Conservation (phyloP, 2,797 vertebrate species). For the Neomorphus geoffroyi region DNA sequence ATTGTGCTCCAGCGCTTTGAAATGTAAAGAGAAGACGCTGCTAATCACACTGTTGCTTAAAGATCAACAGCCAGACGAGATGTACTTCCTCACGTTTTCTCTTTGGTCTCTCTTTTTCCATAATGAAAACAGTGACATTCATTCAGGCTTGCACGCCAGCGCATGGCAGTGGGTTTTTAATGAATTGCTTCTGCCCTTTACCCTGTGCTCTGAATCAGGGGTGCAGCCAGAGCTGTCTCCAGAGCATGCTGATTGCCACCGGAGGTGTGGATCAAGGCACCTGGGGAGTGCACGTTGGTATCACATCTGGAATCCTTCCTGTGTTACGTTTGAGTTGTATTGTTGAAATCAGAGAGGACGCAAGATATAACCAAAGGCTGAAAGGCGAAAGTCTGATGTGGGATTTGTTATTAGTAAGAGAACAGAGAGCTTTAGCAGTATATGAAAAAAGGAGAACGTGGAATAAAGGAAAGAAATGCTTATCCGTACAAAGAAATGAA, state of each 20-base stretch:
- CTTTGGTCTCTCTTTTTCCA: constrained; percentile 39
- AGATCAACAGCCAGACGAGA: constrained; percentile 56
- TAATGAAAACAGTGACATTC: constrained; percentile 51
- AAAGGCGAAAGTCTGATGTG: background rate
- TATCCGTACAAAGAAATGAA: background rate
- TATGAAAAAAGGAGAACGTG: background rate
- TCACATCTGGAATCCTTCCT: background rate
- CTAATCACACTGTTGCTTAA: constrained; percentile 64
- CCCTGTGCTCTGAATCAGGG: background rate
- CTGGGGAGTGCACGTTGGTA: accelerated
- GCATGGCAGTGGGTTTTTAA: background rate
- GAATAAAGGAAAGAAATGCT: background rate
- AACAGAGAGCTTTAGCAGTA: background rate
- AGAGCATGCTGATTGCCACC: background rate
- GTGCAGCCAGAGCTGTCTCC: background rate
- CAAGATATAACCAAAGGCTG: background rate
- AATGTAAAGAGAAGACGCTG: constrained; percentile 40
- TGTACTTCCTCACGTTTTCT: constrained; percentile 55
- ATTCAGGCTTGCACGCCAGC: background rate
- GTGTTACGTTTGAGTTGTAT: accelerated
- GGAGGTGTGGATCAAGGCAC: background rate
- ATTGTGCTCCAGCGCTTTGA: constrained; percentile 48
- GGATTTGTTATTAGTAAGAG: background rate
- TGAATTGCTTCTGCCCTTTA: constrained; percentile 2
- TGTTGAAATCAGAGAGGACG: background rate